A percentile compares a stretch with the other conserved stretches of the same genome.
These are phyloP conservation scores for Drosophila elegans DNA, from an alignment of 1,140 invertebrate species.

Conservation along the genomic window DNA sequence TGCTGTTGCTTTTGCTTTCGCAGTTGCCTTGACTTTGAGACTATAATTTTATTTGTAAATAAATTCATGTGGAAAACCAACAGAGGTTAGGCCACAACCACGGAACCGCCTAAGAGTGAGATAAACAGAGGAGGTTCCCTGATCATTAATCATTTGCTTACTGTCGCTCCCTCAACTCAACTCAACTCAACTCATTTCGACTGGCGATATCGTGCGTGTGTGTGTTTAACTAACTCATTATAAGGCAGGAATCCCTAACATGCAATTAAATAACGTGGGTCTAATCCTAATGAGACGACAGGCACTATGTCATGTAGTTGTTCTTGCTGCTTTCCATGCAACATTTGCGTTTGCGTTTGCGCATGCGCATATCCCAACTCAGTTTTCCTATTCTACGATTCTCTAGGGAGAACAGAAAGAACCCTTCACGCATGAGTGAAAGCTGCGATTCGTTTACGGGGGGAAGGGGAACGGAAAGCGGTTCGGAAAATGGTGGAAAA, in stretches of 20 bases:
- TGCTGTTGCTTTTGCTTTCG: conserved; percentile 16
- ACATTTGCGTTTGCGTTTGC: conserved; percentile 80
- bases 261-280: conserved; percentile 83
- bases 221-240: conserved; percentile 83
- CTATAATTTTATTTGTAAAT: conserved; percentile 84
- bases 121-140: conserved; percentile 38
- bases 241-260: conserved; percentile 81
- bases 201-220: conserved; percentile 45
- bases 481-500: conserved; percentile 2
- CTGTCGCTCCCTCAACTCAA: conserved; percentile 11
- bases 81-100: conserved; percentile 48
- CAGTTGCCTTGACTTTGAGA: conserved; percentile 51
- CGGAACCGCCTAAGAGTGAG: conserved; percentile 43
- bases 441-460: conserved; percentile 67
- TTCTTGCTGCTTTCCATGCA: conserved; percentile 55
- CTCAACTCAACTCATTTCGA: background rate
- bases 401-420: conserved; percentile 3
- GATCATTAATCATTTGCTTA: conserved; percentile 57
- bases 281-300: conserved; percentile 83
- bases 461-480: conserved; percentile 11
- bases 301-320: conserved; percentile 77
- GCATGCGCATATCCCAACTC: conserved; percentile 61
- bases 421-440: conserved; percentile 74
- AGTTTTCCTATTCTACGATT: background rate
- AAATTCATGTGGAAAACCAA: conserved; percentile 80